Percentiles rank a stretch among this genome's conserved stretches.
Conservation (phyloP, 2,888 invertebrate genomes). For the Sipunculus nudus region DNA sequence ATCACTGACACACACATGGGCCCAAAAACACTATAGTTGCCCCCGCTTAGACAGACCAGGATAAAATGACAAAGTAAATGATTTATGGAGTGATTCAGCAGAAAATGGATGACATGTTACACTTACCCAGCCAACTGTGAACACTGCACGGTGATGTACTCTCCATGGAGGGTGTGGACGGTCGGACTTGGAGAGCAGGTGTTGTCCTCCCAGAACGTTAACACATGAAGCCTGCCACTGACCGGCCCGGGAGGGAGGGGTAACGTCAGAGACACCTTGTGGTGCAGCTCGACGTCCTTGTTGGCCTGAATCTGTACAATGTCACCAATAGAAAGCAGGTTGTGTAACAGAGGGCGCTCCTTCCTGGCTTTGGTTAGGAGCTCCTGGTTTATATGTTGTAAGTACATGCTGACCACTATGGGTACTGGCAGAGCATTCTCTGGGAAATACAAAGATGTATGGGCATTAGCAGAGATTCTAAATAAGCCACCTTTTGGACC, state of each 20-base stretch:
- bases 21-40: too few species aligned
- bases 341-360: constrained; percentile 37
- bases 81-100: too few species aligned
- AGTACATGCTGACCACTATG: constrained; percentile 54
- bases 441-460: constrained; percentile 54
- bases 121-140: constrained; percentile 60
- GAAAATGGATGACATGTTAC: too few species aligned
- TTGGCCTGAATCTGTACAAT: constrained; percentile 45
- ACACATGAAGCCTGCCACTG: constrained; percentile 51
- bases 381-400: constrained; percentile 36
- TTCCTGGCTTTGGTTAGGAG: constrained; percentile 27
- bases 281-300: constrained; percentile 32
- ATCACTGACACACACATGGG: too few species aligned
- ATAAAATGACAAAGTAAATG: too few species aligned
- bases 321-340: constrained; percentile 55
- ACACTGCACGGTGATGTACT: constrained; percentile 51
- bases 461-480: constrained; percentile 49
- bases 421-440: constrained; percentile 47
- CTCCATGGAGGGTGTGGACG: constrained; percentile 48
- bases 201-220: constrained; percentile 58
- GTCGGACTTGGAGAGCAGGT: constrained; percentile 54
- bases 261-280: constrained; percentile 54
- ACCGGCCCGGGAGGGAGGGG: constrained; percentile 49
- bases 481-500: constrained; percentile 57
- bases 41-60: too few species aligned